Base-by-base conservation (phyloP, 2,797 vertebrate species). In the Carcharodon carcharias region DNA sequence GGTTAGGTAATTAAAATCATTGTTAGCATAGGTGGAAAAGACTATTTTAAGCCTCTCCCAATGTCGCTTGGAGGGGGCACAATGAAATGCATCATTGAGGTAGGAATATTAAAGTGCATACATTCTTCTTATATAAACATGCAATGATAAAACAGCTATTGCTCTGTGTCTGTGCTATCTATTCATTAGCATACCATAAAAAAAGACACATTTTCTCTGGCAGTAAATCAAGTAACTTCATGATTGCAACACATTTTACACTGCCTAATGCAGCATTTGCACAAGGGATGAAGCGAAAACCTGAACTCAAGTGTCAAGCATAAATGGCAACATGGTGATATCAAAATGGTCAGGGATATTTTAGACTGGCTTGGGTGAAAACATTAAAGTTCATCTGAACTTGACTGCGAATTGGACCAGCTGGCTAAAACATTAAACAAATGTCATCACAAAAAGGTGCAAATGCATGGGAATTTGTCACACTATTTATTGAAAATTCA, bases 391-490 rank as follows among this genome's bases (percentile, higher is more conserved):
- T 58, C 56, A 16, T 16, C 26, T 61, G 88, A 89, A 91, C 56
- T 31, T 61, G 88, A 91, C 28, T 91, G 88, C 31, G 5, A 91
- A 91, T 18, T 21, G 28, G 61, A 91, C 31, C 88, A 91, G 31
- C 12, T 61, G 56, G 56, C 26, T 12, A 91, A 91, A 91, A 35
- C 14, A 50, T 91, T 58, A 61, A 91, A 28, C 56, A 91, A 82
- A 82, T 45, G 40, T 82, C 40, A 82, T 82, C 40, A 45, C 80
- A 40, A n/a, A 31, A 89, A 58, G 87, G 87, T 58, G 54, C 87
- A 89, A 91, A 89, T 58, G 87, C 87, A 89, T 2, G 5, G 87
- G 9, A 56, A 89, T 61, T 91, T 91, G 88, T 91, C 88, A 91
- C 12, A 18, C 14, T 58, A 91, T 91, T 61, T 61, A 91, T 35